Percentiles rank a stretch among this genome's conserved stretches.
These are phyloP conservation scores for Kuschelorhynchus macadamiae DNA, from an alignment of 2,888 invertebrate species.

Conservation along the genomic window DNA sequence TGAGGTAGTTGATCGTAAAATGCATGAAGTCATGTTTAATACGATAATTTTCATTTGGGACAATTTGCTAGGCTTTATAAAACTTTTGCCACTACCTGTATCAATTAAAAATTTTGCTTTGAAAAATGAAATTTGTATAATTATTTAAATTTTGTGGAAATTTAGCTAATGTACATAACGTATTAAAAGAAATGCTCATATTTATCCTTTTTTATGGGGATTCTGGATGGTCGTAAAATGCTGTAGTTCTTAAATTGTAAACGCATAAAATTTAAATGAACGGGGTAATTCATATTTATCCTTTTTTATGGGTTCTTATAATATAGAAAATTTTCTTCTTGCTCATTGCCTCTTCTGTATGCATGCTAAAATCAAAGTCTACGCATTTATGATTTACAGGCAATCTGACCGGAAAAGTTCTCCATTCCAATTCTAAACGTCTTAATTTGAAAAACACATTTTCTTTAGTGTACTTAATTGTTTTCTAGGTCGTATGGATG, in stretches of 20 bases:
- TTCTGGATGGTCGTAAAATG: too few species aligned
- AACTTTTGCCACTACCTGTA: too few species aligned
- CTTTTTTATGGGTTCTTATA: too few species aligned
- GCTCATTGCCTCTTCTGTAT: slow-evolving; percentile 42
- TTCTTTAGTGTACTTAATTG: slow-evolving; percentile 34
- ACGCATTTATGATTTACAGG: slow-evolving; percentile 39
- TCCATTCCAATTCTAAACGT: slow-evolving; percentile 46
- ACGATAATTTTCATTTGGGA: slow-evolving; percentile 41
- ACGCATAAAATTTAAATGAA: too few species aligned
- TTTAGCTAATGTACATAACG: too few species aligned
- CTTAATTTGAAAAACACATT: slow-evolving; percentile 39
- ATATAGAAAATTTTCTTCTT: too few species aligned
- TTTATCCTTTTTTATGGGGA: slow-evolving; percentile 48
- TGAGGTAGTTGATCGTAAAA: slow-evolving; percentile 36
- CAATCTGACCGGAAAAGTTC: slow-evolving; percentile 35
- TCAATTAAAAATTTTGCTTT: too few species aligned
- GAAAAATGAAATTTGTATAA: too few species aligned
- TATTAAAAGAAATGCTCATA: slow-evolving; percentile 44
- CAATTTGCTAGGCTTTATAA: too few species aligned
- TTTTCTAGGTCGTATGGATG: slow-evolving; percentile 38
- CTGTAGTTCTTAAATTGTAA: too few species aligned
- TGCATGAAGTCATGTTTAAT: slow-evolving; percentile 37
- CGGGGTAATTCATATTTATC: too few species aligned
- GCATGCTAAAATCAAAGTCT: slow-evolving; percentile 44
- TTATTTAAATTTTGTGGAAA: too few species aligned